phyloP scores from a whole-genome alignment of 2,797 vertebrate genomes.

The Rousettus madagascariensis region DNA sequence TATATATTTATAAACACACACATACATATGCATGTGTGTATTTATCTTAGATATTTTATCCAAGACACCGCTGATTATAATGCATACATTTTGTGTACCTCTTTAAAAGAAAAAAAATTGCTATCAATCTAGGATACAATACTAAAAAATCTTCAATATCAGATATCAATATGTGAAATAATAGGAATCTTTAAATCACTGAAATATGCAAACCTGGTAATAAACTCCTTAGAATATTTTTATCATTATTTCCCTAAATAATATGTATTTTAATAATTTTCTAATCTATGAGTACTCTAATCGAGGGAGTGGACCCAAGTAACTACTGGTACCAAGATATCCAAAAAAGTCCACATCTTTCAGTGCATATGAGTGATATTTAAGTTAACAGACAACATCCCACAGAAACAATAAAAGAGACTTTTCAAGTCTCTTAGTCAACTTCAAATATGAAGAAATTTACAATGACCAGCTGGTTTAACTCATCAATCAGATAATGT shows the following conservation, averaged over 20 bases:
- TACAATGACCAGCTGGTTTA: not conserved
- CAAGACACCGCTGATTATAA: not conserved
- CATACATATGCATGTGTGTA: no score
- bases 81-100: not conserved
- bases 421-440: not conserved
- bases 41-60: no score
- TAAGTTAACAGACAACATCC: not conserved
- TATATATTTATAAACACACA: no score
- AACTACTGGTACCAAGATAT: not conserved
- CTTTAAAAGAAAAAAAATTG: not conserved
- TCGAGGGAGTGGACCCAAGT: not conserved
- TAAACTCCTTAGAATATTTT: not conserved
- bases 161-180: not conserved
- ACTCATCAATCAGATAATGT: not conserved
- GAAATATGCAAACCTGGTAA: not conserved
- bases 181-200: not conserved
- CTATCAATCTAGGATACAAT: not conserved
- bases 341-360: not conserved
- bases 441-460: not conserved
- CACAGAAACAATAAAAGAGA: not conserved
- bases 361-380: not conserved
- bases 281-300: not conserved
- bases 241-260: not conserved
- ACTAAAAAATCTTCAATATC: not conserved
- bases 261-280: not conserved